A percentile compares a stretch with the other conserved stretches of the same genome.
These are phyloP conservation scores for Ascidia mentula DNA, from an alignment of 23 tunicate genomes.

Conservation along the genomic window DNA sequence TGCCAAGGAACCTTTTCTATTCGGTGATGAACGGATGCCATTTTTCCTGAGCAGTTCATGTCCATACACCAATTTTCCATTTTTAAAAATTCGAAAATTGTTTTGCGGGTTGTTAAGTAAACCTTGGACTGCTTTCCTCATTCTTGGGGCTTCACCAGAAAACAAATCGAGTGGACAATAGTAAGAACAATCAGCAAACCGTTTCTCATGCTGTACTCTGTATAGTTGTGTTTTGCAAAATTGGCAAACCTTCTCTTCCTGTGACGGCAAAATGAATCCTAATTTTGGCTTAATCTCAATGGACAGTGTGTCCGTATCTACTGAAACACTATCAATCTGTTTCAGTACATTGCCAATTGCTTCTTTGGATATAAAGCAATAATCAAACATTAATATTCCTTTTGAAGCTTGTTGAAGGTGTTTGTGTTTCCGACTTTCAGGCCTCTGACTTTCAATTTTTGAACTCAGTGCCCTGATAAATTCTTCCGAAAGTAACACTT, in stretches of 20 bases:
- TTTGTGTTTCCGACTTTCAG: slow-evolving; percentile 49
- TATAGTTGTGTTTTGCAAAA: slow-evolving; percentile 52
- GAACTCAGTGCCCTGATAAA: slow-evolving; percentile 45
- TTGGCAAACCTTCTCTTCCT: slow-evolving; percentile 29
- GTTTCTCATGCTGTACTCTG: slow-evolving; percentile 13
- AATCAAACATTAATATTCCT: slow-evolving; percentile 54
- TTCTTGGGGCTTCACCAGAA: slow-evolving; percentile 45
- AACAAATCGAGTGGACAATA: slow-evolving; percentile 77
- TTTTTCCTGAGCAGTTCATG: slow-evolving; percentile 37
- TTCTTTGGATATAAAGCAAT: slow-evolving; percentile 30
- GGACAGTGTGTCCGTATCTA: slow-evolving; percentile 18
- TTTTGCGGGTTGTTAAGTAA: slow-evolving; percentile 48
- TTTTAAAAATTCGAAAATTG: slow-evolving; percentile 46
- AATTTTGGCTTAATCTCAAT: slow-evolving; percentile 62
- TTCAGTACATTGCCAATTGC: neutral
- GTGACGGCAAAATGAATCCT: slow-evolving; percentile 29
- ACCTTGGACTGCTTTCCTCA: slow-evolving; percentile 39
- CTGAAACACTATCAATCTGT: neutral
- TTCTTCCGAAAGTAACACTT: slow-evolving; percentile 27
- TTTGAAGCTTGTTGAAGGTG: neutral
- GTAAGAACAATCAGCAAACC: slow-evolving; percentile 6
- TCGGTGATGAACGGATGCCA: neutral
- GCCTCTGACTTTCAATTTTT: slow-evolving; percentile 52
- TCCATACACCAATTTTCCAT: slow-evolving; percentile 40
- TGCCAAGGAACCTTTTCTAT: neutral